phyloP scores from a whole-genome alignment of 1,140 invertebrate genomes.

The Zaprionus vittiger region DNA sequence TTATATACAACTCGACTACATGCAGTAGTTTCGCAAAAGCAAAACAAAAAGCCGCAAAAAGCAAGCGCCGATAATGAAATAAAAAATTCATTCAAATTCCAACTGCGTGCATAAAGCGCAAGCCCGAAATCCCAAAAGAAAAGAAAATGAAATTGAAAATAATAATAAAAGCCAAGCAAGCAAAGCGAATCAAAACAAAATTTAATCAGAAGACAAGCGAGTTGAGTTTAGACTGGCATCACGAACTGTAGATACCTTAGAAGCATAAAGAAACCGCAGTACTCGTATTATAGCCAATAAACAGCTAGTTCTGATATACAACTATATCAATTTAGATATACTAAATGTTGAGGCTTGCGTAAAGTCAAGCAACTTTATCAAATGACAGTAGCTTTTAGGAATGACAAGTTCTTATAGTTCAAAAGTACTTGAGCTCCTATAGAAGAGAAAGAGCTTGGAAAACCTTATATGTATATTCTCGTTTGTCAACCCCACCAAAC shows the following conservation, averaged over 20 bases:
- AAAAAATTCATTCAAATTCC: slow-evolving; percentile 44
- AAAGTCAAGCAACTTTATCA: neutral
- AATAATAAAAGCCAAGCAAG: slow-evolving; percentile 20
- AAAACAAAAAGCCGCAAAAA: slow-evolving; percentile 51
- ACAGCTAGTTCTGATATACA: neutral
- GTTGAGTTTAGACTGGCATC: neutral
- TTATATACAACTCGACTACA: slow-evolving; percentile 48
- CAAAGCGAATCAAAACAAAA: slow-evolving; percentile 58
- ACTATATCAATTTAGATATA: too few species aligned
- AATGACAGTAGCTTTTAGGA: too few species aligned
- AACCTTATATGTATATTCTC: too few species aligned
- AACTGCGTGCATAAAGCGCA: slow-evolving; percentile 31
- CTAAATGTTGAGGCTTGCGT: too few species aligned
- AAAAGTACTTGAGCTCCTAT: neutral
- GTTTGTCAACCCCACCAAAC: neutral
- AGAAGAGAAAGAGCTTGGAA: too few species aligned
- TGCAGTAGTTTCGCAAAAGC: slow-evolving; percentile 71
- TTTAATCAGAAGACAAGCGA: slow-evolving; percentile 35
- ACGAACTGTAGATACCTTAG: neutral
- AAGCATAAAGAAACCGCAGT: neutral
- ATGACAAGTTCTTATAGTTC: neutral
- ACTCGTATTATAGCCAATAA: neutral
- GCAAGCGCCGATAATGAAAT: slow-evolving; percentile 9
- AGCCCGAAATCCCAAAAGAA: slow-evolving; percentile 24
- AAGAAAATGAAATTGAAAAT: slow-evolving; percentile 18